A percentile compares a stretch with the other conserved stretches of the same genome.
Conservation (phyloP, 2,888 invertebrate species). For the Boloria selene region DNA sequence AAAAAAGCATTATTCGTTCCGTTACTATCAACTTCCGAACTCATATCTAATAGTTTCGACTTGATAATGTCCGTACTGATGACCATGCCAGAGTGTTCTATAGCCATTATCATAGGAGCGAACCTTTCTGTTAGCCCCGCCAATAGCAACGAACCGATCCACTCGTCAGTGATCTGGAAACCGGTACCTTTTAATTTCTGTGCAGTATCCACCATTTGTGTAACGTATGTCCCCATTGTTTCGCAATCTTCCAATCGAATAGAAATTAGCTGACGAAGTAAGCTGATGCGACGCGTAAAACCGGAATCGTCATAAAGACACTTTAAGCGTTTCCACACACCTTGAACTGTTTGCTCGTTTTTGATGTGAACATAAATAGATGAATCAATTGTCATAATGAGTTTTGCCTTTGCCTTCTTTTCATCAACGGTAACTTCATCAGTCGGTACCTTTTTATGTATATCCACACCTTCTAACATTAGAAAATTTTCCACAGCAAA, state of each 20-base stretch:
- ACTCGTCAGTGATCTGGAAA: slow-evolving; percentile 41
- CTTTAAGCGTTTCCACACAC: slow-evolving; percentile 10
- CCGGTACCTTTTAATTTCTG: slow-evolving; percentile 40
- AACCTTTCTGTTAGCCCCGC: slow-evolving; percentile 41
- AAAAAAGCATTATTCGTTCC: neutral
- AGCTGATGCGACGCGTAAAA: slow-evolving; percentile 39
- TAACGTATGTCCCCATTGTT: slow-evolving; percentile 42
- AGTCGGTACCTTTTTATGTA: slow-evolving; percentile 1
- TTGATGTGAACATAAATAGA: slow-evolving; percentile 40
- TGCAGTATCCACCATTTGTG: slow-evolving; percentile 41
- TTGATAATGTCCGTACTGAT: slow-evolving; percentile 31
- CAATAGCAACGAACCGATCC: slow-evolving; percentile 40
- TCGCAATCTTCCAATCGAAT: slow-evolving; percentile 42
- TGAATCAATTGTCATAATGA: slow-evolving; percentile 32
- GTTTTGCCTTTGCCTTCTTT: slow-evolving; percentile 30
- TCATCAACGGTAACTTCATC: neutral
- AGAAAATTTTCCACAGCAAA: slow-evolving; percentile 42
- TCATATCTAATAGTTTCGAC: neutral
- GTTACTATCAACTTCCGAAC: slow-evolving; percentile 2
- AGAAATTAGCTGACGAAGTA: slow-evolving; percentile 40
- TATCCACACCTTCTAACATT: slow-evolving; percentile 25
- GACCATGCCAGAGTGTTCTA: slow-evolving; percentile 37
- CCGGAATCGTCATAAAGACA: slow-evolving; percentile 42
- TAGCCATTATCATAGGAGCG: slow-evolving; percentile 43
- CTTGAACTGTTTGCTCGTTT: slow-evolving; percentile 23